phyloP scores from a whole-genome alignment of 2,797 vertebrate species.

The Petrocephalus schoutedeni region DNA sequence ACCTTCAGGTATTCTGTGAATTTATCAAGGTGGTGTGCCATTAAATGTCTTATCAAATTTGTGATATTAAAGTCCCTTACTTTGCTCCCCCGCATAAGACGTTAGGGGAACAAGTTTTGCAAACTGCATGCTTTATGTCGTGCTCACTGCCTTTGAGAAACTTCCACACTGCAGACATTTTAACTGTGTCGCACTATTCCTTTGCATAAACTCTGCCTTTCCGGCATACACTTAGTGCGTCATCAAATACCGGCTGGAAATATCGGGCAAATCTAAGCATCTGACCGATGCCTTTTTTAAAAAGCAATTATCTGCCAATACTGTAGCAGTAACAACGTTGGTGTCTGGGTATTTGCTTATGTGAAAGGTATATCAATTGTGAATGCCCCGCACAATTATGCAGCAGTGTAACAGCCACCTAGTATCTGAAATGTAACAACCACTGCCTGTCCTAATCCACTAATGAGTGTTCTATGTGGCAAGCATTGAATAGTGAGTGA shows the following conservation, averaged over 20 bases:
- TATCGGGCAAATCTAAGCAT: not conserved
- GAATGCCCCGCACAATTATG: not conserved
- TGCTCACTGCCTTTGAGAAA: no score
- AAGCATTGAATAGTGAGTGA: not conserved
- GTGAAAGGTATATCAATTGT: not conserved
- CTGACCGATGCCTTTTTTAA: not conserved
- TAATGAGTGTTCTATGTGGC: not conserved
- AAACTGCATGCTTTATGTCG: no score
- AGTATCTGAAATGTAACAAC: not conserved
- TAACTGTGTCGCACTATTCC: not conserved
- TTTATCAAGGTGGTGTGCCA: no score
- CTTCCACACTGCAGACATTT: not conserved
- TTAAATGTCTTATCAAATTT: no score
- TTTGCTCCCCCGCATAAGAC: no score
- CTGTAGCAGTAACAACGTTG: not conserved
- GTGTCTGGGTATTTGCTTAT: not conserved
- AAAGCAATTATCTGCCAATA: not conserved
- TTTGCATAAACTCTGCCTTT: not conserved
- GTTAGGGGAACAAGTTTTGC: no score
- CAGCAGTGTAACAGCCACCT: not conserved
- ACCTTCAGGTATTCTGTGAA: no score
- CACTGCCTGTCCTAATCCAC: not conserved
- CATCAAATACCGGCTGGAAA: not conserved
- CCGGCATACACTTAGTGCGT: not conserved
- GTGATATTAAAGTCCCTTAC: no score